These are phyloP conservation scores for Peromyscus attwateri DNA, from an alignment of 2,797 vertebrate genomes.

Conservation along the genomic window DNA sequence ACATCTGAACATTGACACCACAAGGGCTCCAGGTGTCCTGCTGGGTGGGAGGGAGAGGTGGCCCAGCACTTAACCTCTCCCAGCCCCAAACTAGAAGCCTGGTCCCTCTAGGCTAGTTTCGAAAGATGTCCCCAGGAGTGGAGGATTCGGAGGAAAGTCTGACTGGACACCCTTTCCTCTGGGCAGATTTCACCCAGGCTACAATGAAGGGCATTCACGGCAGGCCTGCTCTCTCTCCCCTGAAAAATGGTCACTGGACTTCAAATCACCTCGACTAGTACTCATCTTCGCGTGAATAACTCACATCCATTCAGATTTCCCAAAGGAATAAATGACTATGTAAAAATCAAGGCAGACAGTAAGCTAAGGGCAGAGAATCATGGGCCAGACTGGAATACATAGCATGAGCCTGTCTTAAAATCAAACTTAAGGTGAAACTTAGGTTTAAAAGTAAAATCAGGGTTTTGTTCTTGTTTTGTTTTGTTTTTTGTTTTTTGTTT, in stretches of 20 bases:
- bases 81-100: neutral
- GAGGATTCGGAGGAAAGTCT: neutral
- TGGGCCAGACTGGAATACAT: neutral
- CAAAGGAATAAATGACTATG: neutral
- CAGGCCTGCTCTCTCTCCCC: neutral
- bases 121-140: neutral
- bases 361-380: neutral
- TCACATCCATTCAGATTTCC: neutral
- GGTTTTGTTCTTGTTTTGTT: neutral
- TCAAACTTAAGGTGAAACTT: neutral
- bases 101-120: neutral
- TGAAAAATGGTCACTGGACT: neutral
- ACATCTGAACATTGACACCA: neutral
- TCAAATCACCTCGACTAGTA: neutral
- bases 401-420: neutral
- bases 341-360: neutral
- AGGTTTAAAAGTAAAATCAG: neutral
- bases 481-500: neutral
- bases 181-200: neutral
- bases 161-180: neutral
- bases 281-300: neutral
- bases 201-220: rapidly evolving
- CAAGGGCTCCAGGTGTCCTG: neutral
- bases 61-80: neutral
- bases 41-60: rapidly evolving